These are phyloP conservation scores for Nannoperca obscura DNA, from an alignment of 2,797 vertebrate genomes.

Conservation along the genomic window DNA sequence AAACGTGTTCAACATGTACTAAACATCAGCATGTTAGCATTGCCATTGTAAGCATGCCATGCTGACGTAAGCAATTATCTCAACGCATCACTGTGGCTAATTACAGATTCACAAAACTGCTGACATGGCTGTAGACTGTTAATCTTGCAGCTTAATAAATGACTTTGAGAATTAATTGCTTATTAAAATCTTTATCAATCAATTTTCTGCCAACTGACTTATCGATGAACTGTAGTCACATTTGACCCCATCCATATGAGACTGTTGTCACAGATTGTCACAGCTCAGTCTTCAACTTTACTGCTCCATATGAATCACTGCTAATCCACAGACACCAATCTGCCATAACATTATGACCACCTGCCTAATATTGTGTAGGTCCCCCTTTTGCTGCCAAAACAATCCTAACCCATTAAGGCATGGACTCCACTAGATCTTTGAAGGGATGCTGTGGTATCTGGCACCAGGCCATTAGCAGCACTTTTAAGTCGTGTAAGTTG, in stretches of 20 bases:
- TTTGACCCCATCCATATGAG: neutral
- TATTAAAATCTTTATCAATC: constrained; percentile 4
- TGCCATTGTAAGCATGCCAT: neutral
- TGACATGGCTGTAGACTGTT: neutral
- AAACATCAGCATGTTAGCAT: neutral
- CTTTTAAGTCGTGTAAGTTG: too few species aligned
- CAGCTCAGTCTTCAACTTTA: neutral
- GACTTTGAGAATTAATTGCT: constrained; percentile 28
- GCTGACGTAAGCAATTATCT: neutral
- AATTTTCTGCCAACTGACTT: constrained; percentile 2
- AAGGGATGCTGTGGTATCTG: too few species aligned
- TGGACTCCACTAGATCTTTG: too few species aligned
- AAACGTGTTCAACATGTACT: neutral
- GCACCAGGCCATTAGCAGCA: too few species aligned
- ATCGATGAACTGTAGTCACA: neutral
- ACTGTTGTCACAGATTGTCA: neutral
- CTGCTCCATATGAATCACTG: neutral
- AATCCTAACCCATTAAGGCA: too few species aligned
- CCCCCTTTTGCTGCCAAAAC: too few species aligned
- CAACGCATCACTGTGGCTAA: neutral
- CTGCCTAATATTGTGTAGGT: too few species aligned
- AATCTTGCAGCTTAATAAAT: constrained; percentile 3
- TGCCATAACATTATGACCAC: too few species aligned
- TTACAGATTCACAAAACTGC: neutral
- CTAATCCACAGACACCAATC: neutral